These are phyloP conservation scores for Burhinus bistriatus DNA, from an alignment of 2,113 vertebrate genomes.

Conservation along the genomic window DNA sequence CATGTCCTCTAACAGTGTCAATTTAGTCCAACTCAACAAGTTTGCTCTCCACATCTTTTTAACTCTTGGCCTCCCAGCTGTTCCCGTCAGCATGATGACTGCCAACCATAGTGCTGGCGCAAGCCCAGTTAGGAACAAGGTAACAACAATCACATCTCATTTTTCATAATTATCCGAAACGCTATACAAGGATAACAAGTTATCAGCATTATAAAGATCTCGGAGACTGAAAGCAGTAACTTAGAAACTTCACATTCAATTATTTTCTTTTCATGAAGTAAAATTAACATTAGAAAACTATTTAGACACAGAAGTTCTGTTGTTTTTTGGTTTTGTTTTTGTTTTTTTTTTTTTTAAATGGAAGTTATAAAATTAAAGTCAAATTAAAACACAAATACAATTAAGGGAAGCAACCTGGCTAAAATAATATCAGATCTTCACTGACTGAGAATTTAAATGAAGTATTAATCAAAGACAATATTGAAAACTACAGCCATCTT, in stretches of 20 bases:
- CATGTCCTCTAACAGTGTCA: background rate
- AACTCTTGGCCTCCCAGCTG: background rate
- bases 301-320: background rate
- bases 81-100: fast-evolving
- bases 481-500: background rate
- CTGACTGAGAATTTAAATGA: background rate
- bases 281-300: background rate
- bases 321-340: too few relatives aligned
- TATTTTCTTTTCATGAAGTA: background rate
- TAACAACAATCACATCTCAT: background rate
- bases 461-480: background rate
- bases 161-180: background rate
- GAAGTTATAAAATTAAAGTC: background rate
- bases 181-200: background rate
- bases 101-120: background rate
- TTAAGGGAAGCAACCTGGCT: background rate
- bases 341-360: background rate
- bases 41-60: background rate
- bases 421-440: background rate
- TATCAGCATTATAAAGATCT: background rate
- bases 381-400: background rate
- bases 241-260: background rate
- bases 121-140: background rate
- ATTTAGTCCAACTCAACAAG: background rate
- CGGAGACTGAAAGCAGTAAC: background rate